Evolutionary conservation across 2,797 vertebrate species (phyloP).

Genomic region (Bradypus variegatus): DNA sequence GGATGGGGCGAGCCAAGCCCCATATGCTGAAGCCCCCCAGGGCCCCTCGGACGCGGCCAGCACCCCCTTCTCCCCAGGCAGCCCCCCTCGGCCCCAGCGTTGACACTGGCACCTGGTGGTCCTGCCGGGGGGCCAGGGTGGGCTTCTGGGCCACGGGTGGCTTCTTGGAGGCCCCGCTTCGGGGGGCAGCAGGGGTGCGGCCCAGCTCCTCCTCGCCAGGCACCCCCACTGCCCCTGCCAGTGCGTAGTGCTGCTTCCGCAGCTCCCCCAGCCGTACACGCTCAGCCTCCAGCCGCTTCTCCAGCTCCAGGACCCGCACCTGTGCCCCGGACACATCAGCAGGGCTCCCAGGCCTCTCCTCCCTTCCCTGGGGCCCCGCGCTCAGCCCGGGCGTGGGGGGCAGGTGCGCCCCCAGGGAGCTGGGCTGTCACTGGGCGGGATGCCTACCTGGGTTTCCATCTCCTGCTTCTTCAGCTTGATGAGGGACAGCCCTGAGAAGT

Average conservation of each 20-base stretch:
- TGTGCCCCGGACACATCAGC: conserved; percentile 55
- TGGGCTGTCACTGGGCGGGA: background rate
- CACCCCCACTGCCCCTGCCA: conserved; percentile 74
- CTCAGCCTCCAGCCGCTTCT: conserved; percentile 86
- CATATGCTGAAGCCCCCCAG: too few species aligned
- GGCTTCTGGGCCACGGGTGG: conserved; percentile 89
- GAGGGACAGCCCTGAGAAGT: conserved; percentile 95
- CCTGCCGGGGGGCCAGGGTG: conserved; percentile 69
- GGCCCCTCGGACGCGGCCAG: background rate
- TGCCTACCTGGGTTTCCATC: conserved; percentile 91
- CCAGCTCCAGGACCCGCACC: conserved; percentile 95
- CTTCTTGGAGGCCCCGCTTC: conserved; percentile 79
- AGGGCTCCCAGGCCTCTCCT: accelerated
- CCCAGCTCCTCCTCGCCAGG: background rate
- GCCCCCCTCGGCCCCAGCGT: background rate
- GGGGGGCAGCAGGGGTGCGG: conserved; percentile 38
- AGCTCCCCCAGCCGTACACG: conserved; percentile 89
- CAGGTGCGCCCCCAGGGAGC: too few species aligned
- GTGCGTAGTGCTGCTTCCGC: conserved; percentile 88
- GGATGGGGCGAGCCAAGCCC: accelerated
- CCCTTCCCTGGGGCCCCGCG: accelerated
- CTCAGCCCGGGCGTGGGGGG: too few species aligned
- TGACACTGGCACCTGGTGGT: conserved; percentile 53
- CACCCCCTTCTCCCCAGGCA: accelerated
- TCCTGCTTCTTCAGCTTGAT: conserved; percentile 96